Base-by-base conservation (phyloP, 1,140 invertebrate genomes). In the Drosophila pectinifera region DNA sequence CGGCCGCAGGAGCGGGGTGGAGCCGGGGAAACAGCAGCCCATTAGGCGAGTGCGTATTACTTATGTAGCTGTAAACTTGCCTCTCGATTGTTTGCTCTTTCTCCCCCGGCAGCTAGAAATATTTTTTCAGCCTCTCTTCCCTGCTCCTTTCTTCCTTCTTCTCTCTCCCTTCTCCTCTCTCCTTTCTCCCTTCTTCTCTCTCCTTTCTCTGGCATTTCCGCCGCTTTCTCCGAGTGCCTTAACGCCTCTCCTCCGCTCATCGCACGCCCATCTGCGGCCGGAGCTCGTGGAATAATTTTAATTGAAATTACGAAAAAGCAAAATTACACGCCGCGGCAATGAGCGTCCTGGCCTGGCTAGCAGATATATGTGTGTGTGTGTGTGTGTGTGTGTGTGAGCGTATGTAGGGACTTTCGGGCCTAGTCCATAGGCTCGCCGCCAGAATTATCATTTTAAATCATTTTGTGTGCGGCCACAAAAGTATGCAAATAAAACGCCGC, bases 381-480 rank as follows among this genome's bases (percentile, higher is more conserved):
- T 41, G 16, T 59, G 26, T 41, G 16, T 38, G 38, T 42, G 24
- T 45, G 48, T 34, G 49, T 53, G 16, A 26, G n/a, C 63, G n/a
- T n/a, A 41, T 61, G 42, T 14, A 11, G 6, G 45, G 22, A 22
- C 11, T 48, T 48, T 48, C 11, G 11, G 16, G 62, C 39, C 55
- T 64, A 34, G 56, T 36, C 18, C 28, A 20, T 38, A 11, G 67
- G 22, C 69, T 26, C 69, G 26, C 31, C 59, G 14, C 61, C 61
- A 42, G 73, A 86, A 86, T 86, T 86, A 86, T 86, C 69, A 82
- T 86, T 86, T 86, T 86, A 79, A 86, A 86, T 86, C 82, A 86
- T 88, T 85, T 82, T 82, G 83, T 68, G 74, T 67, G 74, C 58
- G 64, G 69, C 74, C 63, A 68, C 82, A 85, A 75, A 86, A 85